Evolutionary conservation across 2,113 vertebrate genomes (phyloP), one percentile per base, ranked within the genome.

Genomic region (Melanotaenia duboulayi): DNA sequence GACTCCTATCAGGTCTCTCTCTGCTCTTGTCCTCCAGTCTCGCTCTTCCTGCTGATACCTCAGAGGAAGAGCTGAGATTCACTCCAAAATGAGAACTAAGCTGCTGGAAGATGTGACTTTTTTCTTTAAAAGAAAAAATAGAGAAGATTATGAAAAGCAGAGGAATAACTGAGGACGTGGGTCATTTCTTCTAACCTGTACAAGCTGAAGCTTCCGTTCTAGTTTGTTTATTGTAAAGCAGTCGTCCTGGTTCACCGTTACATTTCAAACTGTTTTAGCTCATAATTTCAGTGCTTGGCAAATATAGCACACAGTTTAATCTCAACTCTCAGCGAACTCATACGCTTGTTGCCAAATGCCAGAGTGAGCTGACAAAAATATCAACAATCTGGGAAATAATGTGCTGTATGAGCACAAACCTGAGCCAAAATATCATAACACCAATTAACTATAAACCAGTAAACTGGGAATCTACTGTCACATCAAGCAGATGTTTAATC

Each of bases 1-100:
- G 60, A 76, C 75, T 87, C 62, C 71, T 77, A 79, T 84, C 88
- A 51, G 81, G 56, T 72, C 73, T 56, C 82, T 74, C 71, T 70
- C 72, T 17, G 66, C 79, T 70, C 61, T 64, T 28, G 68, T 85
- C 84, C 84, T 85, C 79, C 71, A 76, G 82, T 80, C 85, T 44
- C 40, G 59, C 69, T 72, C 70, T 76, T 75, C 88, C 76, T 10
- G 74, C 81, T 80, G 72, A 78, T 55, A 58, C 57, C 52, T 16
- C 52, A 8, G 37, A 74, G 69, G 57, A 71, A 59, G 28, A 22
- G 4, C 17, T 0, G 20, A 77, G 71, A 4, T 63, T 76, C 46
- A 24, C 74, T 74, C 67, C 69, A 25, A 62, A 81, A 85, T 49
- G 28, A 78, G 25, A 71, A 73, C 57, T 63, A 65, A 63, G 71